phyloP scores from a whole-genome alignment of 2,888 invertebrate genomes.

The Amblyteles armatorius region DNA sequence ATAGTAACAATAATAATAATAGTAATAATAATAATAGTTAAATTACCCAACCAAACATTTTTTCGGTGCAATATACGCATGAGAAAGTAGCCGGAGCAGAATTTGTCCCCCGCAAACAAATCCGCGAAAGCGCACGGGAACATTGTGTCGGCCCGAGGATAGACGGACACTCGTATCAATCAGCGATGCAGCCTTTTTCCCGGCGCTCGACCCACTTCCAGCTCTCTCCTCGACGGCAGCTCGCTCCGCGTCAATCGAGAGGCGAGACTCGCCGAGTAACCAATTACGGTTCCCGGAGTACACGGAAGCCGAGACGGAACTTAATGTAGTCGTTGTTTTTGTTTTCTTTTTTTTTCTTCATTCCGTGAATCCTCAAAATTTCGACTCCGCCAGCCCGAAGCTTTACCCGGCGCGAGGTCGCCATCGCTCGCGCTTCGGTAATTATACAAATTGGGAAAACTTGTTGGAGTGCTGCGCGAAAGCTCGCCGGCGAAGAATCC shows the following conservation, averaged over 20 bases:
- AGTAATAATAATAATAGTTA: no score
- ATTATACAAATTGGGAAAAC: neutral
- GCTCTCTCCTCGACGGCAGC: neutral
- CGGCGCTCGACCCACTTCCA: neutral
- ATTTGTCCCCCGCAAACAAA: no score
- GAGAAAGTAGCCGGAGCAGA: no score
- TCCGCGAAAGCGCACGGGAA: neutral
- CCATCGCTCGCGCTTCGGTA: neutral
- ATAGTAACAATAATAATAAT: no score
- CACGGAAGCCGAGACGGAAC: neutral
- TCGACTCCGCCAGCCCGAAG: neutral
- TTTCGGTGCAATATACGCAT: no score
- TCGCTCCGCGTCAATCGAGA: neutral
- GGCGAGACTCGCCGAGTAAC: neutral
- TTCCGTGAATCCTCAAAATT: neutral
- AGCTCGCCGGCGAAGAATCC: neutral
- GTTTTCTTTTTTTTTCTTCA: neutral
- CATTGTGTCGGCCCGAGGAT: neutral
- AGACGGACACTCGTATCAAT: neutral
- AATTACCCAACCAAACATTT: no score
- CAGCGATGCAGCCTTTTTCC: neutral
- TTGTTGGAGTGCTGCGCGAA: neutral
- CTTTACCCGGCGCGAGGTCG: neutral
- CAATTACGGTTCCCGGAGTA: neutral
- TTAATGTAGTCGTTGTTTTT: neutral